These are phyloP conservation scores for Philypnodon macrostomus DNA, from an alignment of 2,797 vertebrate genomes.

Conservation along the genomic window DNA sequence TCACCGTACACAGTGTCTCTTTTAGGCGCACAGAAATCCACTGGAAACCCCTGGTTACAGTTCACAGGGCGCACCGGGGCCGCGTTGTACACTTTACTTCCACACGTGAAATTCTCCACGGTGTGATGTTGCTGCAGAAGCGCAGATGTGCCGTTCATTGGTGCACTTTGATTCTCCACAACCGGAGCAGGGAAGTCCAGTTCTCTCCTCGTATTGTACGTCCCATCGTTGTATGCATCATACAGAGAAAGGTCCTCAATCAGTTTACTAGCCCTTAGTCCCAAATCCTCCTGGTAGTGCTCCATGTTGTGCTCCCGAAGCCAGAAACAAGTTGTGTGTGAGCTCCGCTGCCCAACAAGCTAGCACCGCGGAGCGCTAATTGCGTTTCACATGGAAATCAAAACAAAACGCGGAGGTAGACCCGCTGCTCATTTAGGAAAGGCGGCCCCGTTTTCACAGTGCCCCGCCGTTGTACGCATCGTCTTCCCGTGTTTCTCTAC, in stretches of 20 bases:
- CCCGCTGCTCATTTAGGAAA: conserved; percentile 53
- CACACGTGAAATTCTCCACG: conserved; percentile 76
- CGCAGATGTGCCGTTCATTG: conserved; percentile 76
- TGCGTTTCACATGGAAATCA: conserved; percentile 78
- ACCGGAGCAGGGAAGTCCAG: conserved; percentile 70
- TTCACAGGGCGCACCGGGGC: conserved; percentile 76
- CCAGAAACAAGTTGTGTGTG: conserved; percentile 66
- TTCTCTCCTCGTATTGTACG: conserved; percentile 69
- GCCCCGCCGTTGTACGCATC: conserved; percentile 52
- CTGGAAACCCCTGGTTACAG: conserved; percentile 70
- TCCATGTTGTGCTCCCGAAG: conserved; percentile 77
- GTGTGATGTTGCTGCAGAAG: conserved; percentile 78
- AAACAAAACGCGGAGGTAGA: conserved; percentile 69
- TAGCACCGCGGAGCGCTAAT: conserved; percentile 67
- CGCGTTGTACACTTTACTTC: conserved; percentile 79
- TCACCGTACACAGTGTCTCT: conserved; percentile 72
- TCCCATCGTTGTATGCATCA: conserved; percentile 72
- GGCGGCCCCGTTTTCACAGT: conserved; percentile 31
- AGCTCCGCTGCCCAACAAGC: conserved; percentile 61
- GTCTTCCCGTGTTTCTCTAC: conserved; percentile 31
- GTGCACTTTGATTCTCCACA: conserved; percentile 69
- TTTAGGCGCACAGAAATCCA: conserved; percentile 80
- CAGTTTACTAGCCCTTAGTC: conserved; percentile 72
- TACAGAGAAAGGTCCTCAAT: conserved; percentile 81
- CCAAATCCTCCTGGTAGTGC: conserved; percentile 79